Base-by-base conservation (phyloP, 2,113 vertebrate genomes). In the Gavialis gangeticus region DNA sequence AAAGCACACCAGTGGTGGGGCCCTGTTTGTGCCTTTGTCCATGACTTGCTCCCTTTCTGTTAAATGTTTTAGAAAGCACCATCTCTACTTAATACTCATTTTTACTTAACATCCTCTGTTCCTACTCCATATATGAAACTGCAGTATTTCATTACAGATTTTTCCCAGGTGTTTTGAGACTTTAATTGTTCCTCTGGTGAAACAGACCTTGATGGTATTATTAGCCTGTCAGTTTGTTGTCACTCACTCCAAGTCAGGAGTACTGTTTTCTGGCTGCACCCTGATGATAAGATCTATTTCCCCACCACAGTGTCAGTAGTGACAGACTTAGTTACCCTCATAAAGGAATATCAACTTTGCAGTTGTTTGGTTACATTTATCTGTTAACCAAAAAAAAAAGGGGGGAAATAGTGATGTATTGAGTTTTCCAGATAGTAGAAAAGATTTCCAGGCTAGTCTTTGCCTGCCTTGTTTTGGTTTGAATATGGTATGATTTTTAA, bases 201-300 rank as follows among this genome's bases (percentile, higher is more conserved):
- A 1, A 0, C 5, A 34, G 37, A 17, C 58, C 27, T 2, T 57
- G 66, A 56, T 3, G 4, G 12, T 1, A 21, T 5, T 75, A 9
- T 64, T 79, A 67, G 17, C n/a, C 75, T 55, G 14, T 37, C 0
- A 0, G 57, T 22, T 58, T 55, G 46, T 75, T 25, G 13, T 62
- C 30, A 3, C 12, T 56, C 4, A 14, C 84, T 90, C 79, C 7
- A 18, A 75, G 58, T 28, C 4, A 1, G 12, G 79, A 88, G 54
- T 10, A 9, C 73, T 77, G 19, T 55, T 69, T 78, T 85, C 28
- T 75, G 76, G 28, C 16, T 64, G 17, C 21, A 80, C 80, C 57
- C 12, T 73, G 15, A 69, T 88, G 15, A 58, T 57, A 66, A 63
- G 13, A 12, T 16, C 15, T 63, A 0, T 37, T 82, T 2, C 14